Base-by-base conservation (phyloP, 2,113 vertebrate genomes). In the Engraulis encrasicolus region DNA sequence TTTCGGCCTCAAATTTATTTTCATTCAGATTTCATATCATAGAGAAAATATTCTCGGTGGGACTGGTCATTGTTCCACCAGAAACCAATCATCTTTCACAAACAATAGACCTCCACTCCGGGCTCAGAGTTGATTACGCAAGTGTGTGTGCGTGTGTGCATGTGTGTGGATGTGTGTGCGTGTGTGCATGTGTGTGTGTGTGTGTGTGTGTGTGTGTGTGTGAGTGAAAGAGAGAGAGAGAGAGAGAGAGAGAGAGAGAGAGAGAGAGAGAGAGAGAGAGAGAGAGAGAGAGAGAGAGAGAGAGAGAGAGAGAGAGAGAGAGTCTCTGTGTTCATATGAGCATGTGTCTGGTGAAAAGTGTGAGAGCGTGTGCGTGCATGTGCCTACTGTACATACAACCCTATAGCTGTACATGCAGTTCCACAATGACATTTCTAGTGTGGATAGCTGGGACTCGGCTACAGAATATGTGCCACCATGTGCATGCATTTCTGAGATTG, bases 71-170 rank as follows among this genome's bases (percentile, higher is more conserved):
- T 88, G 79, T 84, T 84, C 27, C 34, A 5, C n/a, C 0, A 2
- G 77, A 45, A 88, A 36, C 79, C 88, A 87, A 89, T 88, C 86
- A 78, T 1, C n/a, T 77, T 14, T n/a, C 23, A 84, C 86, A 78
- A 87, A 87, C 83, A 79, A 79, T 20, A 1, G 27, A 74, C 83
- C 87, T 89, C 86, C 49, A 86, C 81, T 38, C 85, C 61, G 6
- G 6, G 79, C 85, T 85, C 74, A 88, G 74, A 71, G 83, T 78
- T 19, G 66, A 14, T 34, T 34, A 27, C 34, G 61, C 31, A 27
- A 86, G 58, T 0, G 2, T 85, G 61, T 85, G 78, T 9, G 1
- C 27, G 37, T 81, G 84, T 61, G 49, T 31, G 50, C 40, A n/a
- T n/a, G n/a, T 18, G 18, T 86, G 66, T 0, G 1, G 83, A 45